Percentiles rank a stretch among this genome's conserved stretches.
Evolutionary conservation across 2,888 invertebrate species (phyloP).

Genomic region (Mystacides longicornis): DNA sequence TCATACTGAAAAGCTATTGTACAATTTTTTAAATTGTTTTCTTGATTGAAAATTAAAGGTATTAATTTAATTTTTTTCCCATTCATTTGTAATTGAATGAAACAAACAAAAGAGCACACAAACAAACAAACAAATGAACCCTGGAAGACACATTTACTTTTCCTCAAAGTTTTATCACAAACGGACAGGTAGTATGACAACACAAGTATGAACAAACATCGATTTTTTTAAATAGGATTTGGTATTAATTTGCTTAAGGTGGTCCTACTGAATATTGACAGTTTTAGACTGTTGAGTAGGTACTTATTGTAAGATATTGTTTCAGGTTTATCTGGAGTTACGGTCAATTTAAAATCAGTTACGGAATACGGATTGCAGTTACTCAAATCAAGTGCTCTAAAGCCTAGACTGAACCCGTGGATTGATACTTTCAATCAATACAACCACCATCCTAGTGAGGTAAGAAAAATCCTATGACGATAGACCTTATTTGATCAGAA

Average conservation of each 20-base stretch:
- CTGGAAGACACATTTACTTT: no score
- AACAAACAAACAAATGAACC: no score
- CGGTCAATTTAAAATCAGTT: constrained; percentile 53
- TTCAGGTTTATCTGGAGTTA: constrained; percentile 49
- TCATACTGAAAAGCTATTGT: background rate
- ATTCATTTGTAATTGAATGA: background rate
- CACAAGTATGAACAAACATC: no score
- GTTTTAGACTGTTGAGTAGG: no score
- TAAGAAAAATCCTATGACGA: constrained; percentile 31
- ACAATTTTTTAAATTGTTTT: background rate
- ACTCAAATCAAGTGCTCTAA: constrained; percentile 70
- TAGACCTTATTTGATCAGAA: constrained; percentile 5
- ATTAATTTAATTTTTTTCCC: no score
- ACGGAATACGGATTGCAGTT: constrained; percentile 77
- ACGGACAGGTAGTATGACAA: no score
- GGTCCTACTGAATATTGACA: no score
- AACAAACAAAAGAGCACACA: background rate
- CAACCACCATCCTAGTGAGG: constrained; percentile 76
- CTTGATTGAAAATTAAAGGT: no score
- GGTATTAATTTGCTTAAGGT: no score
- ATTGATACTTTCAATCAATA: constrained; percentile 71
- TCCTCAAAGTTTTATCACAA: no score
- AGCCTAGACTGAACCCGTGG: constrained; percentile 76
- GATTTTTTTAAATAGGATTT: no score
- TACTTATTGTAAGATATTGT: no score